These are phyloP conservation scores for Venustaconcha ellipsiformis DNA, from an alignment of 1,140 invertebrate species.

Conservation along the genomic window DNA sequence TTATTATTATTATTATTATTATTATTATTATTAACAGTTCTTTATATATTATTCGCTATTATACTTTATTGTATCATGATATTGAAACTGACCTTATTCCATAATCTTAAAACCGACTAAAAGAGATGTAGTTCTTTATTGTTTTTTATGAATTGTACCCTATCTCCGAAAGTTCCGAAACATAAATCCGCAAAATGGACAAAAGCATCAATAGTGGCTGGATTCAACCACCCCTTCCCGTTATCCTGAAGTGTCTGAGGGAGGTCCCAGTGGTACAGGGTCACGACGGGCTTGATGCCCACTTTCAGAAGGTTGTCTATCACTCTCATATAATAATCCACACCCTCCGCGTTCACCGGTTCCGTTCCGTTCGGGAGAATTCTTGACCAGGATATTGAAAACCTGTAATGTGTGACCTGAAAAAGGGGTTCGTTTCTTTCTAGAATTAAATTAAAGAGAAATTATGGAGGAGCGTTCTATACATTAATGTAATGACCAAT, in stretches of 20 bases:
- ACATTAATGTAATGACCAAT: neutral
- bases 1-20: no score
- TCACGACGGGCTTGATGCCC: conserved; percentile 69
- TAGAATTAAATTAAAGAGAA: neutral
- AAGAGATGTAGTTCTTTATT: neutral
- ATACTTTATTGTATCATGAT: neutral
- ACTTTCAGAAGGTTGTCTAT: conserved; percentile 47
- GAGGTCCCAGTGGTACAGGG: conserved; percentile 71
- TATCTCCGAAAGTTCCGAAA: conserved; percentile 65
- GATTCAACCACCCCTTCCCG: conserved; percentile 72
- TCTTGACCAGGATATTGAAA: conserved; percentile 63
- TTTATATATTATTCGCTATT: neutral
- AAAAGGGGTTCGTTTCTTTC: neutral
- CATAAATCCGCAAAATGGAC: conserved; percentile 66
- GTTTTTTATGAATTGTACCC: conserved; percentile 36
- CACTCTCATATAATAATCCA: conserved; percentile 60
- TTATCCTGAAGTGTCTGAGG: conserved; percentile 57
- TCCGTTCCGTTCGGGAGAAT: conserved; percentile 54
- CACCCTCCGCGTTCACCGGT: conserved; percentile 38
- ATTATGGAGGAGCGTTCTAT: neutral
- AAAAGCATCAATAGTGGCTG: conserved; percentile 72
- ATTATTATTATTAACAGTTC: no score
- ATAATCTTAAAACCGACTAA: neutral
- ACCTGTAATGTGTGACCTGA: conserved; percentile 60
- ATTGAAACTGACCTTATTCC: neutral